Evolutionary conservation across 2,113 vertebrate species (phyloP).

Genomic region (Martes martes): DNA sequence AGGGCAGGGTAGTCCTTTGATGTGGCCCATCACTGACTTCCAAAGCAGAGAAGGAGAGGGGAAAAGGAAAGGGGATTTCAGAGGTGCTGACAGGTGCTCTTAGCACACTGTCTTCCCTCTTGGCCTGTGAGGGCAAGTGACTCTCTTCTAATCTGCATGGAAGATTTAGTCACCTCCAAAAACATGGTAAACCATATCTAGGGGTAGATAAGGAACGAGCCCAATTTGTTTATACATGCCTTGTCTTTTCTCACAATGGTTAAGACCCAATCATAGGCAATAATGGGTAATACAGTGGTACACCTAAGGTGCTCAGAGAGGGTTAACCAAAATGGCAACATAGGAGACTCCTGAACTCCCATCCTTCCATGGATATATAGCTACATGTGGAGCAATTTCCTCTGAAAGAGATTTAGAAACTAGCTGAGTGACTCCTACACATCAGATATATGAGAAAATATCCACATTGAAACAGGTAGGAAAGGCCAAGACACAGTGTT

Average conservation of each 20-base stretch:
- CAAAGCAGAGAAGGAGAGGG: neutral
- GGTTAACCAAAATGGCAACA: neutral
- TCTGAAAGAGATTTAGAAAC: neutral
- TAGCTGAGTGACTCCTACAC: neutral
- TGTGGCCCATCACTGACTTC: neutral
- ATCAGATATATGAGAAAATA: neutral
- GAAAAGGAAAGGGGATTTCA: neutral
- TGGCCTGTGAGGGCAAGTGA: neutral
- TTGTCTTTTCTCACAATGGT: neutral
- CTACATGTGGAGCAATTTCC: neutral
- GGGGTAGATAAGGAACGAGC: neutral
- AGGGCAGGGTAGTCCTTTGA: neutral
- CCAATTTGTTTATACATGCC: neutral
- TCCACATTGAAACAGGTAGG: neutral
- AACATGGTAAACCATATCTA: neutral
- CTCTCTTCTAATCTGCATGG: neutral
- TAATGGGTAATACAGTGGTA: neutral
- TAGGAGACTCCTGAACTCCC: neutral
- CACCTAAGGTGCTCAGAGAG: neutral
- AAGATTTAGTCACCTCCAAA: neutral
- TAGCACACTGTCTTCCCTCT: neutral
- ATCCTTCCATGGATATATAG: neutral
- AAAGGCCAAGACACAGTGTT: neutral
- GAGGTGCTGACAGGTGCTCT: neutral
- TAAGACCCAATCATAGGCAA: neutral